Evolutionary conservation across 2,888 invertebrate species (phyloP).

Genomic region (Cephus pygmeus): DNA sequence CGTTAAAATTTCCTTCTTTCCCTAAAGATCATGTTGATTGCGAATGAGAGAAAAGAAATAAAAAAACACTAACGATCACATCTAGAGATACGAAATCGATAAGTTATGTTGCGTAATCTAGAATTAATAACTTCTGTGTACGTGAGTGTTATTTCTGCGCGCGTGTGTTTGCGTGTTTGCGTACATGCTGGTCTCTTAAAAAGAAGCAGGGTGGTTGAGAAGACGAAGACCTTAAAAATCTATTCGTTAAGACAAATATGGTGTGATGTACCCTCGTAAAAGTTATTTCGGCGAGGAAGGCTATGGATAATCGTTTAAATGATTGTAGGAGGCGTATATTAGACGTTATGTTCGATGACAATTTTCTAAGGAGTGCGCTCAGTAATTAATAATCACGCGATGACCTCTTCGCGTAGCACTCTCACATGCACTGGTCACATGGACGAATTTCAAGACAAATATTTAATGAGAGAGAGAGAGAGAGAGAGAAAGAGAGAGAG

Average conservation of each 20-base stretch:
- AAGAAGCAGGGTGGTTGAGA: background rate
- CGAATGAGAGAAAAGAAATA: background rate
- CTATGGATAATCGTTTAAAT: background rate
- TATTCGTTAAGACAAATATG: background rate
- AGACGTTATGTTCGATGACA: background rate
- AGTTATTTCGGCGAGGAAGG: background rate
- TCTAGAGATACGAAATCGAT: slow-evolving; percentile 12
- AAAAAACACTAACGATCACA: background rate
- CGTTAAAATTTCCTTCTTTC: background rate
- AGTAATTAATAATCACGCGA: background rate
- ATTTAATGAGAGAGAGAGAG: slow-evolving; percentile 17
- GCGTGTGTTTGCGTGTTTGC: background rate
- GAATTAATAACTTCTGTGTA: slow-evolving; percentile 4
- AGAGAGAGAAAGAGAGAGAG: slow-evolving; percentile 15
- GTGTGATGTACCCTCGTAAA: background rate
- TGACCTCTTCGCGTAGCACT: background rate
- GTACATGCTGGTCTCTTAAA: background rate
- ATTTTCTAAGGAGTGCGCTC: background rate
- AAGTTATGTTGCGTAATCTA: background rate
- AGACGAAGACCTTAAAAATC: background rate
- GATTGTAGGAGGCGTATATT: background rate
- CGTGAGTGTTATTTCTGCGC: background rate
- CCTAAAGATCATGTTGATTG: background rate
- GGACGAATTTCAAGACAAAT: background rate
- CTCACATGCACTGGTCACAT: background rate